phyloP scores from a whole-genome alignment of 2,113 vertebrate species.

The Poeciliopsis prolifica region DNA sequence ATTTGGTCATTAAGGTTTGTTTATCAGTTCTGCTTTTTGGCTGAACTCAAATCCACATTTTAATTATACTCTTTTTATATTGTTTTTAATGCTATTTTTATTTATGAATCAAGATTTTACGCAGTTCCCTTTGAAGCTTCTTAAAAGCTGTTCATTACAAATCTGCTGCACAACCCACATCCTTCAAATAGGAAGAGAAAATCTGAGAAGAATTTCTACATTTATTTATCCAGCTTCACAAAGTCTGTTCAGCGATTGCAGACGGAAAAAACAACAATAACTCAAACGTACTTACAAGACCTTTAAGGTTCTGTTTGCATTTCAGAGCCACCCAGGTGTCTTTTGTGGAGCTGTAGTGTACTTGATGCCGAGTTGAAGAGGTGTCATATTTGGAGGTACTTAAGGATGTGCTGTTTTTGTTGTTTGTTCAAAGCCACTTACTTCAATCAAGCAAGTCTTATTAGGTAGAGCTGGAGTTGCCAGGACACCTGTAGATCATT shows the following conservation, averaged over 20 bases:
- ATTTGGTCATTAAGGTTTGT: not conserved
- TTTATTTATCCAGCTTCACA: constrained; percentile 61
- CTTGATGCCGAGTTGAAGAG: constrained; percentile 74
- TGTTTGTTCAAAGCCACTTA: constrained; percentile 71
- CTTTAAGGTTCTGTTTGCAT: constrained; percentile 74
- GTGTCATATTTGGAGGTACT: constrained; percentile 74
- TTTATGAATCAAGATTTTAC: constrained; percentile 13
- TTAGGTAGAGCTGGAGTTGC: constrained; percentile 73
- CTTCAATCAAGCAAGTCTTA: constrained; percentile 73
- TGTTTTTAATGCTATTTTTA: constrained; percentile 26
- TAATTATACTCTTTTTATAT: not conserved
- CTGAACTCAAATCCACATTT: not conserved
- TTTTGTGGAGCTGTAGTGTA: constrained; percentile 71
- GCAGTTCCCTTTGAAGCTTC: not conserved
- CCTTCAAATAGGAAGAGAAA: constrained; percentile 49
- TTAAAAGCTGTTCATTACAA: constrained; percentile 22
- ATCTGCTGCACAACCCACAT: constrained; percentile 27
- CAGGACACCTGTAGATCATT: constrained; percentile 75
- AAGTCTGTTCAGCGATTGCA: constrained; percentile 45
- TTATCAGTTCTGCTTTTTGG: not conserved
- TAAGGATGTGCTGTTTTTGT: constrained; percentile 72
- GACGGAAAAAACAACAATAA: constrained; percentile 60
- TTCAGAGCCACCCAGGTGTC: constrained; percentile 74
- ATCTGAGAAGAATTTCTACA: constrained; percentile 47
- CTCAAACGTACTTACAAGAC: constrained; percentile 65